phyloP scores from a whole-genome alignment of 1,140 invertebrate genomes.

The Campodea augens region DNA sequence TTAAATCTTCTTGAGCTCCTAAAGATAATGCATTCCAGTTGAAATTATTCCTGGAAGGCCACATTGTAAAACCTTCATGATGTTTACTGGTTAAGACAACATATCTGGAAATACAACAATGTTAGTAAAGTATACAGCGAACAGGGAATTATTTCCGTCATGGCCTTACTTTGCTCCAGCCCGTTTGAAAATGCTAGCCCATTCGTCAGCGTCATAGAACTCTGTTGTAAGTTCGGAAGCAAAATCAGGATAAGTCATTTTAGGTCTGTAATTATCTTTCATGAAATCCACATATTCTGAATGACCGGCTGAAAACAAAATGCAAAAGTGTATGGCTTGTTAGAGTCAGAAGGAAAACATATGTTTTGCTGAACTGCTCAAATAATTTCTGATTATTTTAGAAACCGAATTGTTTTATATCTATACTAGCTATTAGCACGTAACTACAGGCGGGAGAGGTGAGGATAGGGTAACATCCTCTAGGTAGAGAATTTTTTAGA shows the following conservation, averaged over 20 bases:
- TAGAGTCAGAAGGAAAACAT: too few relatives aligned
- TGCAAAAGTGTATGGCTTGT: too few relatives aligned
- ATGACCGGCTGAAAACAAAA: too few relatives aligned
- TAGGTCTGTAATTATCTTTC: conserved; percentile 24
- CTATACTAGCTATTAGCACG: too few relatives aligned
- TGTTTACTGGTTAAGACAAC: conserved; percentile 33
- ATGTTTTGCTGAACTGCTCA: too few relatives aligned
- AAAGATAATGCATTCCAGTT: conserved; percentile 31
- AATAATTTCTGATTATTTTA: too few relatives aligned
- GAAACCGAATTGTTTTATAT: too few relatives aligned
- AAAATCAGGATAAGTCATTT: conserved; percentile 28
- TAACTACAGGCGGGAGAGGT: too few relatives aligned
- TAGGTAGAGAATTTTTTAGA: too few relatives aligned
- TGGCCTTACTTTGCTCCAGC: neutral
- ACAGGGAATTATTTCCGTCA: neutral
- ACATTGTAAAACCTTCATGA: too few relatives aligned
- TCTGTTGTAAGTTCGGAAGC: conserved; percentile 22
- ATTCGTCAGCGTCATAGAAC: conserved; percentile 21
- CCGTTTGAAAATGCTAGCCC: conserved; percentile 21
- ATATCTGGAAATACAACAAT: conserved; percentile 22
- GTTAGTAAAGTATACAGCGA: neutral
- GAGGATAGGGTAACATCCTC: too few relatives aligned
- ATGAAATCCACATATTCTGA: too few relatives aligned
- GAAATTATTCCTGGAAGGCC: conserved; percentile 26
- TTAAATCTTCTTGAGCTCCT: conserved; percentile 28